Evolutionary conservation across 2,797 vertebrate genomes (phyloP).

Genomic region (Ceryle rudis): DNA sequence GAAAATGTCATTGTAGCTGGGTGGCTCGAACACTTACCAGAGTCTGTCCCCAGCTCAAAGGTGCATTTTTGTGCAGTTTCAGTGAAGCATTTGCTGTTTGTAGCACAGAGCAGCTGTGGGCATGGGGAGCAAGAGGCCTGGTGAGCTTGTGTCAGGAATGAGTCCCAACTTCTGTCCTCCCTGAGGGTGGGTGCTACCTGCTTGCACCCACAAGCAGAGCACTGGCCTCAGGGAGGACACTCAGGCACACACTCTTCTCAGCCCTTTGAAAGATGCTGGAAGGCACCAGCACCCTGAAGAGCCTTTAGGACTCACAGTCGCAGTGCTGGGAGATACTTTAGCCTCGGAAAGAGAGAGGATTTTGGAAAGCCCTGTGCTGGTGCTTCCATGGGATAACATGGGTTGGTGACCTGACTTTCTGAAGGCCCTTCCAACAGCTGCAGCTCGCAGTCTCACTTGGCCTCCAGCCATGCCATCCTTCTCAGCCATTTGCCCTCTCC

Average conservation of each 20-base stretch:
- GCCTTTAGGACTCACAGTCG: neutral
- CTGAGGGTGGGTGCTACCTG: rapidly evolving
- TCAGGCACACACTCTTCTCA: neutral
- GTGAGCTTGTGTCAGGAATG: neutral
- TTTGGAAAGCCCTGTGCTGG: neutral
- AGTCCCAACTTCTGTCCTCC: neutral
- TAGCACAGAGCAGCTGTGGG: neutral
- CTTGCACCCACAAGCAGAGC: neutral
- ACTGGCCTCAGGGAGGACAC: rapidly evolving
- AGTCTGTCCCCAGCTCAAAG: neutral
- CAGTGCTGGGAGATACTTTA: neutral
- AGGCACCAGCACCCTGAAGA: neutral
- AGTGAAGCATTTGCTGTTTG: neutral
- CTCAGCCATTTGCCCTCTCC: neutral
- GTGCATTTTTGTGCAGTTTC: neutral
- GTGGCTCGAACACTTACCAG: neutral
- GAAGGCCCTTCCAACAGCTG: rapidly evolving
- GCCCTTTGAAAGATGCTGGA: neutral
- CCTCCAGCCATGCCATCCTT: neutral
- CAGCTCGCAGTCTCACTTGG: neutral
- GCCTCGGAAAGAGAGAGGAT: neutral
- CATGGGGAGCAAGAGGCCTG: neutral
- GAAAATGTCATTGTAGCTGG: neutral
- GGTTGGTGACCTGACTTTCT: neutral
- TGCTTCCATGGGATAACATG: neutral